A percentile compares a stretch with the other conserved stretches of the same genome.
Conservation (phyloP, 2,888 invertebrate species). For the Apodemia zela region DNA sequence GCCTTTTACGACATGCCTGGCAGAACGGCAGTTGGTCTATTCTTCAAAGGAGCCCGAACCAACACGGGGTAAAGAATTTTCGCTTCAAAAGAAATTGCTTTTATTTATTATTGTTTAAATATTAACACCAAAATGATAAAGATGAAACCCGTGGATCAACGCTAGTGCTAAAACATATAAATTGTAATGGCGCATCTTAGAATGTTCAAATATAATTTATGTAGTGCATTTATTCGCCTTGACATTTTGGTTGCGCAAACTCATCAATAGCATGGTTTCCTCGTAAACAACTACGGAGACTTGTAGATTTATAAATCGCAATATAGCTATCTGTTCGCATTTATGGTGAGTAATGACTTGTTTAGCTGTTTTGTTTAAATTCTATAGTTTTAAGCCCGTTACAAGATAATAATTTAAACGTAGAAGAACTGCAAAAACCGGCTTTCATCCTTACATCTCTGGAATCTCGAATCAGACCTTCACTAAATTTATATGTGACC, state of each 20-base stretch:
- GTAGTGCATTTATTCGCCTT: constrained; percentile 30
- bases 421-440: no score
- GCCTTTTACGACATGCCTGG: no score
- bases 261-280: constrained; percentile 21
- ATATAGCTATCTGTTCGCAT: constrained; percentile 2
- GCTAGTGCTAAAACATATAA: background rate
- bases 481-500: no score
- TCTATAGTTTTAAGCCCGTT: background rate
- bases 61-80: no score
- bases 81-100: no score
- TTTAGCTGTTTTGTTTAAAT: background rate
- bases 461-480: no score
- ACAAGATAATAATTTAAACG: no score
- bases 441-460: no score
- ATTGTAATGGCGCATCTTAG: constrained; percentile 12
- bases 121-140: background rate
- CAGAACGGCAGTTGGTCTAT: no score
- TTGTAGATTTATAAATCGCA: background rate
- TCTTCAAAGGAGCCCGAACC: no score
- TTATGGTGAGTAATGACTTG: background rate
- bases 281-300: constrained; percentile 4
- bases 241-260: constrained; percentile 28
- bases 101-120: background rate
- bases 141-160: background rate
- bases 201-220: constrained; percentile 25